These are phyloP conservation scores for Pseudeuparius sepicola DNA, from an alignment of 2,888 invertebrate genomes.

Conservation along the genomic window DNA sequence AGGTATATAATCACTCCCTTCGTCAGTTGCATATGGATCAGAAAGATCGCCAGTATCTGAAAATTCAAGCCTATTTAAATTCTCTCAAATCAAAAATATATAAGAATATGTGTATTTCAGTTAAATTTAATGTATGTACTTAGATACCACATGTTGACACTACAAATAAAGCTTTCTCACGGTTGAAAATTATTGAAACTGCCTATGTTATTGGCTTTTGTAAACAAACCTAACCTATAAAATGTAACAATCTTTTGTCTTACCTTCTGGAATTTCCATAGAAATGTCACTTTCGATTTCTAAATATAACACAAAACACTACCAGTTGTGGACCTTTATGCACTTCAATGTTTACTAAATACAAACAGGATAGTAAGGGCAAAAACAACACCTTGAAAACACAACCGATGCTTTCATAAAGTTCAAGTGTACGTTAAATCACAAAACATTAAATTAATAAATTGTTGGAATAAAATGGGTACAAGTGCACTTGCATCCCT, in stretches of 20 bases:
- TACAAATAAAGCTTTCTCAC: slow-evolving; percentile 2
- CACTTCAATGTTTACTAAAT: slow-evolving; percentile 3
- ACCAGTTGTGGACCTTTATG: slow-evolving; percentile 3
- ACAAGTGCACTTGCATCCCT: slow-evolving; percentile 6
- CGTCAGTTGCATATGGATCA: slow-evolving; percentile 8
- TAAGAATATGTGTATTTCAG: no score
- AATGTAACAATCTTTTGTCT: no score
- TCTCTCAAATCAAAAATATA: no score
- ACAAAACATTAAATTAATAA: no score
- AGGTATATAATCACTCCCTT: slow-evolving; percentile 10
- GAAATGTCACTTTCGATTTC: slow-evolving; percentile 3
- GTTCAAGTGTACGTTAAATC: no score
- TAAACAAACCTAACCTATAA: slow-evolving; percentile 6
- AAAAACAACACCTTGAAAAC: neutral
- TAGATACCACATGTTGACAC: no score
- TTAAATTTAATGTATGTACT: no score
- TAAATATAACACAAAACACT: no score
- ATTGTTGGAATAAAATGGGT: slow-evolving; percentile 8
- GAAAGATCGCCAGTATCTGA: no score
- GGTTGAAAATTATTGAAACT: slow-evolving; percentile 10
- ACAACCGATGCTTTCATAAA: no score
- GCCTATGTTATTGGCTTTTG: slow-evolving; percentile 5
- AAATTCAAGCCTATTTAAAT: no score
- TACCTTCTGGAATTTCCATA: slow-evolving; percentile 8
- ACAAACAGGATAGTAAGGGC: slow-evolving; percentile 5